Percentiles rank a stretch among this genome's conserved stretches.
Conservation (phyloP, 2,888 invertebrate species). For the Eupeodes latifasciatus region DNA sequence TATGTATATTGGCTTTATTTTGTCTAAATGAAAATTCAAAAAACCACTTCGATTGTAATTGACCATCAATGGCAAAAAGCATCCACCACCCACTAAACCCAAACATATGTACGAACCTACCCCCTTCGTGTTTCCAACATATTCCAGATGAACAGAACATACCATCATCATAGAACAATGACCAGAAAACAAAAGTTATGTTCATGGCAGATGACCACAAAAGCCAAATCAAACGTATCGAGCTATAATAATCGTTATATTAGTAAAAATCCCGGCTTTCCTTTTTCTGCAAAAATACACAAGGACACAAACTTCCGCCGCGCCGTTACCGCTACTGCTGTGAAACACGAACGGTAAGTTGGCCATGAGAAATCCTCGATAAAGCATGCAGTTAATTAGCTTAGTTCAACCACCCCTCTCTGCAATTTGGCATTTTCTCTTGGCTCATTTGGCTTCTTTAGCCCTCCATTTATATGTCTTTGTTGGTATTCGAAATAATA, state of each 20-base stretch:
- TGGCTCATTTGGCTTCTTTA: conserved; percentile 59
- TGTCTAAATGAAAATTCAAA: conserved; percentile 73
- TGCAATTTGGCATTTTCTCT: conserved; percentile 54
- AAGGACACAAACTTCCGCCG: conserved; percentile 35
- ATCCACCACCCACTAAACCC: conserved; percentile 7
- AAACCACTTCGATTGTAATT: conserved; percentile 72
- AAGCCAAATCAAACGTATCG: conserved; percentile 76
- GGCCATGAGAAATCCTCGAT: conserved; percentile 74
- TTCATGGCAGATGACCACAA: conserved; percentile 72
- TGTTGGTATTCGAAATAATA: conserved; percentile 41
- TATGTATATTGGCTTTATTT: conserved; percentile 44
- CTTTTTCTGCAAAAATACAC: neutral
- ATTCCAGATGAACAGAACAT: conserved; percentile 30
- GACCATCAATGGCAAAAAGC: conserved; percentile 58
- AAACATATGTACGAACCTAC: neutral
- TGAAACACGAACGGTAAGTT: conserved; percentile 18
- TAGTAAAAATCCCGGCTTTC: conserved; percentile 67
- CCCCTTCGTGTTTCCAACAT: neutral
- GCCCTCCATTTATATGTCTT: conserved; percentile 26
- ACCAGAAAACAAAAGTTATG: conserved; percentile 74
- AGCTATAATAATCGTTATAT: conserved; percentile 70
- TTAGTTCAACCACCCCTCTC: conserved; percentile 58
- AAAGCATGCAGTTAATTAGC: conserved; percentile 73
- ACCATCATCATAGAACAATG: conserved; percentile 18
- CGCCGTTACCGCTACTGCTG: neutral